Conservation (phyloP, 2,888 invertebrate genomes). For the Stomorhina lunata region DNA sequence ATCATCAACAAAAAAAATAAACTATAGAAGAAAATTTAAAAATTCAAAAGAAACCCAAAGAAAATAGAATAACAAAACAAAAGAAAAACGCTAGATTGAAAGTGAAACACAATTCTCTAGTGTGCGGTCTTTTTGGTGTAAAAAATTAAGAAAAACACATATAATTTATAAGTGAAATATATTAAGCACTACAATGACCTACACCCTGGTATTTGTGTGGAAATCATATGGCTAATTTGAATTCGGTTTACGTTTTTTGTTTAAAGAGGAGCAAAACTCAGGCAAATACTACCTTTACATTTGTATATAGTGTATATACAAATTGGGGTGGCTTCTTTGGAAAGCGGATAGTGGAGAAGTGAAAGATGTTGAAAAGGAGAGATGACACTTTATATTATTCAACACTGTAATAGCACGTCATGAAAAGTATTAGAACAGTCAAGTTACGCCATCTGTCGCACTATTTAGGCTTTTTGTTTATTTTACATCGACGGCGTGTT, state of each 20-base stretch:
- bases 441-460: too few species aligned
- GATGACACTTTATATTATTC: too few species aligned
- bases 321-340: too few species aligned
- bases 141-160: constrained; percentile 19
- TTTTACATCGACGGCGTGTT: too few species aligned
- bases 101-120: constrained; percentile 45
- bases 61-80: constrained; percentile 38
- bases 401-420: too few species aligned
- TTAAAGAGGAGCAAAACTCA: too few species aligned
- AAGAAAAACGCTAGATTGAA: constrained; percentile 28
- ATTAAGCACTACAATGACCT: not conserved
- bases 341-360: too few species aligned
- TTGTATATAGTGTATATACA: too few species aligned
- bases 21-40: constrained; percentile 21
- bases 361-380: too few species aligned
- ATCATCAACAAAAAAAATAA: constrained; percentile 29
- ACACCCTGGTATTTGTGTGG: not conserved
- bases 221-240: not conserved
- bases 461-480: too few species aligned
- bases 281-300: not conserved
- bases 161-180: not conserved
- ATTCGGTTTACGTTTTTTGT: not conserved
- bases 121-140: constrained; percentile 41
- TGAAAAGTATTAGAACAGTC: too few species aligned
- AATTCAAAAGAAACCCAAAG: constrained; percentile 50